A percentile compares a stretch with the other conserved stretches of the same genome.
phyloP scores from a whole-genome alignment of 2,113 vertebrate species.

The Eudorcas thomsonii region DNA sequence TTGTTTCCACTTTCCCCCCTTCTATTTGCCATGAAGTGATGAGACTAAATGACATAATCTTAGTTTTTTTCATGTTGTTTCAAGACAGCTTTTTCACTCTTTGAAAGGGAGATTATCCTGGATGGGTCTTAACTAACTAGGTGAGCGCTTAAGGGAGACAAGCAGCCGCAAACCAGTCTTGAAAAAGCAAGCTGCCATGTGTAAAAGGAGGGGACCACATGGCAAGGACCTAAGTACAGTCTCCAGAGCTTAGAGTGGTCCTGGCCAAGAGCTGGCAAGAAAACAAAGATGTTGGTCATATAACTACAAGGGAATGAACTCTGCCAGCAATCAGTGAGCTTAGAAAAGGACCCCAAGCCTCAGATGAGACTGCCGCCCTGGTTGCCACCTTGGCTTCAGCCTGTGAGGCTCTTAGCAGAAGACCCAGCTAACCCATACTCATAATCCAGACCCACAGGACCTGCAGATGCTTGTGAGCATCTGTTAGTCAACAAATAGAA shows the following conservation, averaged over 20 bases:
- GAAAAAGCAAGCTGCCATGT: not conserved
- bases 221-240: not conserved
- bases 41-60: not conserved
- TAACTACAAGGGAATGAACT: not conserved
- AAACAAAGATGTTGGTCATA: not conserved
- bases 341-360: not conserved
- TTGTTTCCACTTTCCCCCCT: not conserved
- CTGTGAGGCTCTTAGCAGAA: not conserved
- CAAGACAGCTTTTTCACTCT: not conserved
- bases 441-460: not conserved
- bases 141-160: not conserved
- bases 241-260: not conserved
- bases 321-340: not conserved
- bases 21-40: not conserved
- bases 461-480: not conserved
- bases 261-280: not conserved
- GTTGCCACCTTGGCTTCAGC: not conserved
- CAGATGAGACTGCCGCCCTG: not conserved
- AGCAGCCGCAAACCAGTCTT: not conserved
- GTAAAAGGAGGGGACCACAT: not conserved
- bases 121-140: not conserved
- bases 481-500: not conserved
- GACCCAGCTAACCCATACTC: not conserved
- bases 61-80: not conserved
- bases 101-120: not conserved